Base-by-base conservation (phyloP, 2,797 vertebrate genomes). In the Babyrousa celebensis region DNA sequence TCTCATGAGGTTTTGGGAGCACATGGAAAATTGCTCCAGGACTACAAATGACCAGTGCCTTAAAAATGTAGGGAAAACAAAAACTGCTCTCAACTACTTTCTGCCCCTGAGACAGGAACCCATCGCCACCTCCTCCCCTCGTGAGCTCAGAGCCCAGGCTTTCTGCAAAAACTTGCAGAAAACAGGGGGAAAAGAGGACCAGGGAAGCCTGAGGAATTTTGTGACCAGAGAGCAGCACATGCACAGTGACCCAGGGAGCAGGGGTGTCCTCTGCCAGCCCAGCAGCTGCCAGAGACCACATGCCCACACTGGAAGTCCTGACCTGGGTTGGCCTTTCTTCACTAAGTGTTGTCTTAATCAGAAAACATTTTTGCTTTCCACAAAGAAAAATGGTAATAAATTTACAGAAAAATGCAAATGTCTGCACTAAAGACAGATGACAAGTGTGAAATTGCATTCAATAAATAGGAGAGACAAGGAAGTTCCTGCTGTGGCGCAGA, bases 241-340 rank as follows among this genome's bases (percentile, higher is more conserved):
- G n/a, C 62, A 21, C 27, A 1, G 27, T 2, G 17, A 14, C 43
- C 43, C 43, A 48, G 43, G 43, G 43, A 48, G 43, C 43, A 5
- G 8, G 3, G 67, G 17, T 3, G 2, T 5, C 67, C n/a, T 4
- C 8, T 20, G 12, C 40, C 8, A 1, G 18, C 29, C 2, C 18
- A 10, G 12, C 29, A 0, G 29, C 15, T 18, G 4, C 43, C 0
- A 2, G 83, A 56, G 10, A 8, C 17, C 6, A 0, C 5, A 5
- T 40, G 3, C 18, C 5, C 20, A 72, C 23, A 23, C 3, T 11
- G 4, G 56, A n/a, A 18, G 15, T 43, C 60, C 86, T 32, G 15
- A 27, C 11, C 43, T 27, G 18, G 86, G 15, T 5, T 32, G 86
- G 62, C 17, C 6, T 18, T 40, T 27, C 72, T 9, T 32, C 86